Evolutionary conservation across 2,797 vertebrate genomes (phyloP), one percentile per base, ranked within the genome.

Genomic region (Chrysocyon brachyurus): DNA sequence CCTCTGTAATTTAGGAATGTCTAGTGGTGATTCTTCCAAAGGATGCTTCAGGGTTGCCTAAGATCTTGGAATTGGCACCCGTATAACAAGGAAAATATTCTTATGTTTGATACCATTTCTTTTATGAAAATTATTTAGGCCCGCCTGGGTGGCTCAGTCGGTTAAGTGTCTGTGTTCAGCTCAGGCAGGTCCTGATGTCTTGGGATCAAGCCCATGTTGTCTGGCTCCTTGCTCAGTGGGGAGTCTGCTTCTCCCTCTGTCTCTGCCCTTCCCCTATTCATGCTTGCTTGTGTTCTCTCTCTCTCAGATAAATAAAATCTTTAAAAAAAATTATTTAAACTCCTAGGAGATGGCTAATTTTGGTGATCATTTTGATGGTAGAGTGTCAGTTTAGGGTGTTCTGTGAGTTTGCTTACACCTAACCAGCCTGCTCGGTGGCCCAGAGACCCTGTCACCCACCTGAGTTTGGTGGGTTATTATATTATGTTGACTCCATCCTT

Each of bases 131-230:
- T 85, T 12, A 15, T 46, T 40, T 49, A 14, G 16, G 49, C 31
- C 7, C 16, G 17, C n/a, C n/a, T 68, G n/a, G 66, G 17, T 10
- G 66, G n/a, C n/a, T 68, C 17, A 21, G 66, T 68, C 9, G 2
- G 17, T 68, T 12, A 11, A 68, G n/a, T 0, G 2, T 21, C n/a
- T 33, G 66, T n/a, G 6, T 21, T 68, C 0, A 9, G n/a, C 66
- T 21, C 66, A 68, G n/a, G n/a, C 66, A 68, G n/a, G n/a, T 33
- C 4, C 2, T 21, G 66, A 19, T 33, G 17, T 9, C 9, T n/a
- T 33, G 66, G 66, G 66, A 68, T 68, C 1, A n/a, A 68, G n/a
- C 66, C 64, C 66, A 17, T 15, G 1, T 19, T 21, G 66, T 46
- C 40, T 46, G 66, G 66, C 9, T 68, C 66, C 9, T 3, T 11